phyloP scores from a whole-genome alignment of 64 coral and sea anemone species.

The Dendronephthya gigantea region DNA sequence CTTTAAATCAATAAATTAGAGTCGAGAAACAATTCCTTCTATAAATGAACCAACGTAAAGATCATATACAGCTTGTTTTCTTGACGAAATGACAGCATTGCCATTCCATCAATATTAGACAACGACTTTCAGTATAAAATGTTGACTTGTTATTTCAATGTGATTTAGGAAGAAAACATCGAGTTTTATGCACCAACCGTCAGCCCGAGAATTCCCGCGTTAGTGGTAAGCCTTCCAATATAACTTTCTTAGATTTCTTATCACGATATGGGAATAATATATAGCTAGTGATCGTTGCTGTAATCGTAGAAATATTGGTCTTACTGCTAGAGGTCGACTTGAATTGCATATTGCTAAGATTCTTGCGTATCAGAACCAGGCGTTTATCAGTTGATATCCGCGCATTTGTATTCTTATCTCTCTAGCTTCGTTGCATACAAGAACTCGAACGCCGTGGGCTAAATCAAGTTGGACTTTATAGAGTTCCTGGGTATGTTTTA shows the following conservation, averaged over 20 bases:
- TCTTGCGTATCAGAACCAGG: too few species aligned
- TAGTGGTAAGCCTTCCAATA: slow-evolving; percentile 60
- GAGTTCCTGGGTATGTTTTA: slow-evolving; percentile 77
- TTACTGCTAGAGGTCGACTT: too few species aligned
- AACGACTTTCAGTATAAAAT: background rate
- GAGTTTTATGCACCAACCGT: slow-evolving; percentile 87
- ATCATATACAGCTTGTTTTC: too few species aligned
- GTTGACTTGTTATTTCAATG: background rate
- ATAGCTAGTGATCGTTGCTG: too few species aligned
- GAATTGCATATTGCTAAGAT: too few species aligned
- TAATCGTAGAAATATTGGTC: too few species aligned
- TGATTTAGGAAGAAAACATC: slow-evolving; percentile 71
- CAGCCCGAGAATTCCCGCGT: slow-evolving; percentile 67
- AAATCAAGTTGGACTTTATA: slow-evolving; percentile 81
- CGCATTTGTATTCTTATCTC: background rate
- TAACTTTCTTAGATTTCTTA: background rate
- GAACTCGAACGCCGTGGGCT: slow-evolving; percentile 91
- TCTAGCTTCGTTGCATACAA: slow-evolving; percentile 56
- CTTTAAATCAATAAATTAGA: too few species aligned
- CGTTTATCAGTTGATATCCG: too few species aligned
- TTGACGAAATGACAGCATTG: too few species aligned
- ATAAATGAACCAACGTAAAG: too few species aligned
- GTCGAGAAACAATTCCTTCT: too few species aligned
- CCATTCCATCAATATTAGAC: too few species aligned
- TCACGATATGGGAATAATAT: background rate